Conservation (phyloP, 2,113 vertebrate species). For the Nematolebias whitei region DNA sequence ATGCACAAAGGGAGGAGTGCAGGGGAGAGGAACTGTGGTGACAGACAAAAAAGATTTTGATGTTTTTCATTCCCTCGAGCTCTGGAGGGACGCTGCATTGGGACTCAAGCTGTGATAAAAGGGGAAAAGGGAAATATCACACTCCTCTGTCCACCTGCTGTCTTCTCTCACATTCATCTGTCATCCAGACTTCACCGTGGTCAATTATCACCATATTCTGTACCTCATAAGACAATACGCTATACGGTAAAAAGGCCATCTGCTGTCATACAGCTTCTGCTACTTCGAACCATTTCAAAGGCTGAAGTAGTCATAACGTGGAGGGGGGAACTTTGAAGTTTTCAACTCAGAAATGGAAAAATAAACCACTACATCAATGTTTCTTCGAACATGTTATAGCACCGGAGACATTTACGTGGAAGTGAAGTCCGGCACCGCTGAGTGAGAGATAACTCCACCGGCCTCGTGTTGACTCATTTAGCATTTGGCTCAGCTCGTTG, state of each 20-base stretch:
- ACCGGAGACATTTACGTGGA: slow-evolving; percentile 31
- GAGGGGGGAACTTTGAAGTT: slow-evolving; percentile 23
- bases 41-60: slow-evolving; percentile 56
- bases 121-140: slow-evolving; percentile 72
- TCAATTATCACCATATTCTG: slow-evolving; percentile 62
- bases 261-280: slow-evolving; percentile 30
- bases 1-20: slow-evolving; percentile 36
- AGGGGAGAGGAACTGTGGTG: slow-evolving; percentile 25
- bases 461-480: slow-evolving; percentile 73
- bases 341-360: slow-evolving; percentile 19
- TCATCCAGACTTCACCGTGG: slow-evolving; percentile 48
- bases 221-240: slow-evolving; percentile 47
- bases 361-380: slow-evolving; percentile 5
- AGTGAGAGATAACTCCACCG: slow-evolving; percentile 61
- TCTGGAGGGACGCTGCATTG: slow-evolving; percentile 52
- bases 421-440: slow-evolving; percentile 24
- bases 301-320: slow-evolving; percentile 19
- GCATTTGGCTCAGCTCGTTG: slow-evolving; percentile 65
- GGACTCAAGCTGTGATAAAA: slow-evolving; percentile 78
- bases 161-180: slow-evolving; percentile 67
- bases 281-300: slow-evolving; percentile 14
- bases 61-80: slow-evolving; percentile 73
- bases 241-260: slow-evolving; percentile 50
- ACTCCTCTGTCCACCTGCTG: slow-evolving; percentile 76
- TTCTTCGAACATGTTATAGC: slow-evolving; percentile 36